Evolutionary conservation across 2,113 vertebrate species (phyloP), one percentile per base, ranked within the genome.

Genomic region (Pomatorhinus ruficollis): DNA sequence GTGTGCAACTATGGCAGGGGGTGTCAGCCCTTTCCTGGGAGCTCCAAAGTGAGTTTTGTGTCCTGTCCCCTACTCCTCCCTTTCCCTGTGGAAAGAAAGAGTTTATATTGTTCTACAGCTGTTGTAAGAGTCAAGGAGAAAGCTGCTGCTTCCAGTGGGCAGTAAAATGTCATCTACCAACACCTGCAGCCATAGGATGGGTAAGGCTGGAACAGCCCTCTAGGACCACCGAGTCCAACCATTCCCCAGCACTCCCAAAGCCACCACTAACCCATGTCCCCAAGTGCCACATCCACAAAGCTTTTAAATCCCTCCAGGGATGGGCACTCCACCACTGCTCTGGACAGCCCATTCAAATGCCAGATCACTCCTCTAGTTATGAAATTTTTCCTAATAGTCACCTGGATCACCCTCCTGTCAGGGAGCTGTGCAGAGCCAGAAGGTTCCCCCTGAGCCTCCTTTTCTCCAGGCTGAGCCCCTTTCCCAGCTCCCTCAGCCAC

Each of bases 181-280:
- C 1, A 8, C 49, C 66, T 52, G 37, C 24, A 74, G 35, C 42
- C 28, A 52, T 5, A 14, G 37, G 28, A 45, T 33, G 22, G 33
- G 12, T 6, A 3, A 59, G 9, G 37, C 11, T 52, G 52, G 37
- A 74, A 54, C 7, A 63, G 23, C 15, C 28, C 28, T 40, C 47
- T 7, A 45, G 57, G 28, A 28, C 1, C 53, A 69, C 12, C 0
- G 0, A 65, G 52, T 37, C 10, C 27, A 74, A 11, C 3, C 23
- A 10, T 24, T 44, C 44, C 22, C 10, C 44, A 66, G 37, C 33
- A 59, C 9, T 66, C 28, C 52, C 60, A 81, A 81, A 9, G 44
- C 44, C 52, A 65, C 27, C 59, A 44, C 22, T 23, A 0, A 3
- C 4, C 24, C 27, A 1, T 6, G 23, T 44, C 28, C 30, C 70